Evolutionary conservation across 1,140 invertebrate species (phyloP).

Genomic region (Limonius californicus): DNA sequence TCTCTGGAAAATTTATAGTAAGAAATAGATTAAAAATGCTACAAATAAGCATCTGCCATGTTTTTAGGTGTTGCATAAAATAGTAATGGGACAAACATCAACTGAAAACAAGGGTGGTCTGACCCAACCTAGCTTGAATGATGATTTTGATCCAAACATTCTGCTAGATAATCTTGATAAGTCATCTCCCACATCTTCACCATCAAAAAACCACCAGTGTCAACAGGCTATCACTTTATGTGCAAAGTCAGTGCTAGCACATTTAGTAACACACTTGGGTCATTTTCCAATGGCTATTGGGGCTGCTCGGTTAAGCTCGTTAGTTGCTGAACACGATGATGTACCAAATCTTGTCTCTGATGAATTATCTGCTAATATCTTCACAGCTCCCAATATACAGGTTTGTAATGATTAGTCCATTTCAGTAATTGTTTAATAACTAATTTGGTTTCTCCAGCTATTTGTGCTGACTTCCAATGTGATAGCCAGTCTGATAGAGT

Average conservation of each 20-base stretch:
- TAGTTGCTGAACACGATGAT: slow-evolving; percentile 91
- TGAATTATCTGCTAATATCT: slow-evolving; percentile 74
- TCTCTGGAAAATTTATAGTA: neutral
- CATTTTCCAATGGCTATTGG: slow-evolving; percentile 89
- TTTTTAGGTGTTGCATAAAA: slow-evolving; percentile 50
- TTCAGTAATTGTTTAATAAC: neutral
- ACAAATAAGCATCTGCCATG: neutral
- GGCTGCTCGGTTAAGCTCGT: slow-evolving; percentile 75
- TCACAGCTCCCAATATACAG: slow-evolving; percentile 81
- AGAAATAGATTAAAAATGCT: neutral
- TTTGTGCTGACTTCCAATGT: slow-evolving; percentile 82
- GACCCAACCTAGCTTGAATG: slow-evolving; percentile 45
- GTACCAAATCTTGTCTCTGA: slow-evolving; percentile 67
- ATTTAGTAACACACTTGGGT: slow-evolving; percentile 81
- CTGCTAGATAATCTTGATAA: slow-evolving; percentile 60
- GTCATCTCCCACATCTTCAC: slow-evolving; percentile 38
- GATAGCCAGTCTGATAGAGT: slow-evolving; percentile 86
- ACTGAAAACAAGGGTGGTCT: slow-evolving; percentile 36
- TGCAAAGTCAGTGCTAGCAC: slow-evolving; percentile 68
- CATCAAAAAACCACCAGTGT: slow-evolving; percentile 50
- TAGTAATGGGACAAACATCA: slow-evolving; percentile 46
- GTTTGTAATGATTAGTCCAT: slow-evolving; percentile 46
- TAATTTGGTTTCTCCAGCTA: slow-evolving; percentile 64
- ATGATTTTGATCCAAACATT: slow-evolving; percentile 71
- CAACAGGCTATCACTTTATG: slow-evolving; percentile 59